Conservation (phyloP, 2,797 vertebrate genomes). For the Sphenodon punctatus region DNA sequence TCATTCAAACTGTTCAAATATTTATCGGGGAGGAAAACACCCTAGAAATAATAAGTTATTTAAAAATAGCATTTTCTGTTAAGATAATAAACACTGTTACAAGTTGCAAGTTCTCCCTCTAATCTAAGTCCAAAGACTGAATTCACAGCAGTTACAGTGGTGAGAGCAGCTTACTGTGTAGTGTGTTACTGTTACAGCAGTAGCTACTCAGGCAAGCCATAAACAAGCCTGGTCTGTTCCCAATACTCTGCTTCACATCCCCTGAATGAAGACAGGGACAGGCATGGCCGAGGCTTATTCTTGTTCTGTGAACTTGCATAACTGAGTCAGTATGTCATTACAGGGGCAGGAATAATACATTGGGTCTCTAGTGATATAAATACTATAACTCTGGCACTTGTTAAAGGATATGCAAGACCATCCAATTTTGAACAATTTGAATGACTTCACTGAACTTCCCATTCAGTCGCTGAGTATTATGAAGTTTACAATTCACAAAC, state of each 20-base stretch:
- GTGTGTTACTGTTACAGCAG: too few species aligned
- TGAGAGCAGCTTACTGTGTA: conserved; percentile 38
- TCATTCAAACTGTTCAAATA: conserved; percentile 83
- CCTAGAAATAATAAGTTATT: conserved; percentile 65
- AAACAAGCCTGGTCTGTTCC: conserved; percentile 31
- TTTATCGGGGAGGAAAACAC: conserved; percentile 71
- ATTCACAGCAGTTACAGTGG: conserved; percentile 55
- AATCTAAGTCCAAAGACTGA: conserved; percentile 53
- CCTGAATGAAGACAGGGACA: conserved; percentile 40
- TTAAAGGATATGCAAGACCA: conserved; percentile 52
- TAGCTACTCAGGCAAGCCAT: not conserved
- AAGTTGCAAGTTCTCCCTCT: conserved; percentile 52
- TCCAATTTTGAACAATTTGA: conserved; percentile 79
- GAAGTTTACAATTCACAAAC: conserved; percentile 81
- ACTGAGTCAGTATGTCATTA: conserved; percentile 51
- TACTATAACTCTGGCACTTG: conserved; percentile 67
- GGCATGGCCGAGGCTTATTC: conserved; percentile 3
- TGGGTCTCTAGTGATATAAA: conserved; percentile 54
- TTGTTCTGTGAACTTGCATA: conserved; percentile 35
- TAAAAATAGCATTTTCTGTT: conserved; percentile 72
- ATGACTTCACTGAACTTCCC: conserved; percentile 82
- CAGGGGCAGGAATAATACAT: conserved; percentile 46
- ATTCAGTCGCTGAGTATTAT: conserved; percentile 84
- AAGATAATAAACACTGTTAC: conserved; percentile 65
- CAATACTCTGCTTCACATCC: conserved; percentile 27